Percentiles rank a stretch among this genome's conserved stretches.
These are phyloP conservation scores for Coptotermes formosanus DNA, from an alignment of 1,140 invertebrate genomes.

Conservation along the genomic window DNA sequence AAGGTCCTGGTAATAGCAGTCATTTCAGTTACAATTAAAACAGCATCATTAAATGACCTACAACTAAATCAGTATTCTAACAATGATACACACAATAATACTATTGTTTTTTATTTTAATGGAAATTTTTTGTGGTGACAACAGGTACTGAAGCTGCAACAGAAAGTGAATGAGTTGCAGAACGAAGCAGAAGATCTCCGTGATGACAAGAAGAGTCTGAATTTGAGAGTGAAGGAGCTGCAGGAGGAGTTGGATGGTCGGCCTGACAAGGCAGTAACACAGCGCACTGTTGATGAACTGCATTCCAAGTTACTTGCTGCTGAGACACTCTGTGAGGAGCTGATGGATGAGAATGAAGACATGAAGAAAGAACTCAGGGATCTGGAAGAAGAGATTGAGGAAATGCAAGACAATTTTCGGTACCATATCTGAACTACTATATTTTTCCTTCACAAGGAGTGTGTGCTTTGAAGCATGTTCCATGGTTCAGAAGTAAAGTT, in stretches of 20 bases:
- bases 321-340: slow-evolving; percentile 84
- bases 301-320: slow-evolving; percentile 77
- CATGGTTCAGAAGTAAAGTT: too few relatives aligned
- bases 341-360: slow-evolving; percentile 96
- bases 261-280: slow-evolving; percentile 41
- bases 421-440: slow-evolving; percentile 38
- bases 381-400: slow-evolving; percentile 94
- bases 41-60: too few relatives aligned
- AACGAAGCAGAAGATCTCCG: slow-evolving; percentile 72
- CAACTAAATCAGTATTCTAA: too few relatives aligned
- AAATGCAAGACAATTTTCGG: slow-evolving; percentile 96
- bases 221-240: slow-evolving; percentile 67
- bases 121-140: neutral
- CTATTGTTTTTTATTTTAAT: too few relatives aligned
- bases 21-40: too few relatives aligned
- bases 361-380: slow-evolving; percentile 92
- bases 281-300: slow-evolving; percentile 60
- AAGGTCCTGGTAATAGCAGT: too few relatives aligned
- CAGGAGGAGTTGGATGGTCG: slow-evolving; percentile 61
- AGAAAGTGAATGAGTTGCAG: slow-evolving; percentile 80
- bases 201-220: slow-evolving; percentile 77
- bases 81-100: too few relatives aligned
- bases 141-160: slow-evolving; percentile 57
- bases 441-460: too few relatives aligned
- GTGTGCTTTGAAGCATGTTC: too few relatives aligned